These are phyloP conservation scores for Icerya purchasi DNA, from an alignment of 2,888 invertebrate species.

Conservation along the genomic window DNA sequence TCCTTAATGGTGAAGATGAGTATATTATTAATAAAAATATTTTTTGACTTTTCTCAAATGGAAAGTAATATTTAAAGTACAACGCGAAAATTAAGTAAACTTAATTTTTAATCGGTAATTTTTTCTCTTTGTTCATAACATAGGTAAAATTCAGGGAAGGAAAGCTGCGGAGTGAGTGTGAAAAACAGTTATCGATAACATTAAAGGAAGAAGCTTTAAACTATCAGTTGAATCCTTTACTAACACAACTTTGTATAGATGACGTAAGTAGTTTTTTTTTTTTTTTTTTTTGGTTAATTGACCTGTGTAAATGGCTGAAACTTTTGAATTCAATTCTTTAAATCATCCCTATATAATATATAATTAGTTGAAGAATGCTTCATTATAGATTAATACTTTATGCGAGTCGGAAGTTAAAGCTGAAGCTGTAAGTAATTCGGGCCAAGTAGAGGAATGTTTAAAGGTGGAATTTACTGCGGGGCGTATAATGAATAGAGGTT, in stretches of 20 bases:
- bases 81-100: too few relatives aligned
- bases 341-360: too few relatives aligned
- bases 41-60: too few relatives aligned
- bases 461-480: constrained; percentile 54
- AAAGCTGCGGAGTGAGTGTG: constrained; percentile 51
- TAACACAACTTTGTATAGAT: constrained; percentile 53
- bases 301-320: too few relatives aligned
- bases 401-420: constrained; percentile 30
- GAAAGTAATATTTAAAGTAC: too few relatives aligned
- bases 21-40: too few relatives aligned
- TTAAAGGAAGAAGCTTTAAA: constrained; percentile 76
- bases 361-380: too few relatives aligned
- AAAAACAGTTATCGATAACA: constrained; percentile 57
- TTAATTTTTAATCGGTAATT: too few relatives aligned
- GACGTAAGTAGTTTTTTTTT: constrained; percentile 41
- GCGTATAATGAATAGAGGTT: constrained; percentile 48
- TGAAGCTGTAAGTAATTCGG: constrained; percentile 31
- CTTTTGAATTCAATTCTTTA: too few relatives aligned
- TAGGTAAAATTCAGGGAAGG: constrained; percentile 46
- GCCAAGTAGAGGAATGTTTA: constrained; percentile 70
- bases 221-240: constrained; percentile 68
- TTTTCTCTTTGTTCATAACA: too few relatives aligned
- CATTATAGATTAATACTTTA: constrained; percentile 27
- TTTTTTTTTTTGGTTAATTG: too few relatives aligned
- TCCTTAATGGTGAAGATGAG: too few relatives aligned